Evolutionary conservation across 2,888 invertebrate species (phyloP), one percentile per base, ranked within the genome.

Genomic region (Mesochorus sp.): DNA sequence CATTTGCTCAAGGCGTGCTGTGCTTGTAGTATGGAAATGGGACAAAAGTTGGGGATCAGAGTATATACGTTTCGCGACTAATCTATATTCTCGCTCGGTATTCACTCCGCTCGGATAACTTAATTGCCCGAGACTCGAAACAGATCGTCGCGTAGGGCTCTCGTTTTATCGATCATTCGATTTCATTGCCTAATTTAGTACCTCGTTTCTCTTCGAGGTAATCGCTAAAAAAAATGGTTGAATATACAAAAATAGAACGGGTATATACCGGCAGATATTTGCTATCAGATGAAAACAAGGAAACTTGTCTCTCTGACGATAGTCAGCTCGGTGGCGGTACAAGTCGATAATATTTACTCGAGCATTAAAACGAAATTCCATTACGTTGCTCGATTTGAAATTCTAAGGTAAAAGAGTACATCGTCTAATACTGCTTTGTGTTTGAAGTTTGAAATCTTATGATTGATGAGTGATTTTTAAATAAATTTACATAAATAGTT

Each of bases 31-130:
- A 31, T 17, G 3, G 26, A 24, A 49, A 55, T 42, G 53, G 42
- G 53, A 61, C 64, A 51, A 64, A 76, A 49, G 42, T 10, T 49
- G 49, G 53, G 51, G 57, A 76, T 51, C 66, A 19, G 51, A 31
- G 42, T 44, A 53, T 14, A n/a, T n/a, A 53, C 72, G 67, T 72
- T 67, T 26, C 76, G 53, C 28, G 53, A 24, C 39, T 73, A 73
- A 73, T 77, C 61, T 73, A 53, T 42, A 4, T 37, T 12, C 49
- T 49, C 3, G 37, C 4, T 49, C 37, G 17, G 55, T 66, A 59
- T 66, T 77, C 67, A 67, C 53, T 71, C 49, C 14, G 21, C n/a
- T n/a, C 53, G 47, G 62, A 59, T 67, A 74, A 61, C 76, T 75
- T 68, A 76, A 81, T 77, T 76, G 74, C 67, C 37, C 21, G 24